Evolutionary conservation across 1,140 invertebrate genomes (phyloP).

Genomic region (Drosophila bocqueti): DNA sequence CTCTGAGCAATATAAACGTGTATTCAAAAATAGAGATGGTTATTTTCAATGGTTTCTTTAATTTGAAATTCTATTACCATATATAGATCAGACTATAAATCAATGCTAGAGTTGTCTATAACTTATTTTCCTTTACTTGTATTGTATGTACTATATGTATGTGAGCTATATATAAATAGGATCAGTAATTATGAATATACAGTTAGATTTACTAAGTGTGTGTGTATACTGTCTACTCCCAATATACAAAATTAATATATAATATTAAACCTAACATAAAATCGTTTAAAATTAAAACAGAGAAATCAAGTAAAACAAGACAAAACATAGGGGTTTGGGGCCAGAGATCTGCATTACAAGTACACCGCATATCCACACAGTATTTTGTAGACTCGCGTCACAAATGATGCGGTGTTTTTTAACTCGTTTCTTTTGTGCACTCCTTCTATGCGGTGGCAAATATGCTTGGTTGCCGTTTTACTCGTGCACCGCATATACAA

Average conservation of each 20-base stretch:
- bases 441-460: too few species aligned
- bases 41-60: slow-evolving; percentile 58
- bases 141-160: slow-evolving; percentile 53
- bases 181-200: slow-evolving; percentile 65
- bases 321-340: slow-evolving; percentile 2
- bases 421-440: too few species aligned
- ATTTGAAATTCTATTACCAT: slow-evolving; percentile 77
- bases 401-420: too few species aligned
- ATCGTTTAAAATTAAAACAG: slow-evolving; percentile 35
- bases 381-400: too few species aligned
- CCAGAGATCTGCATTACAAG: too few species aligned
- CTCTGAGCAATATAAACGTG: slow-evolving; percentile 40
- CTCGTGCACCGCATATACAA: too few species aligned
- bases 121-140: slow-evolving; percentile 45
- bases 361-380: too few species aligned
- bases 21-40: slow-evolving; percentile 21
- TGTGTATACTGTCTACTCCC: slow-evolving; percentile 25
- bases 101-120: slow-evolving; percentile 58
- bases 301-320: slow-evolving; percentile 27
- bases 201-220: slow-evolving; percentile 49
- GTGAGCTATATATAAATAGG: slow-evolving; percentile 71
- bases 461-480: too few species aligned
- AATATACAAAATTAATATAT: slow-evolving; percentile 31
- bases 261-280: slow-evolving; percentile 47
- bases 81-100: slow-evolving; percentile 78